phyloP scores from a whole-genome alignment of 53 echinoderm and acorn worm genomes.

The Glandiceps talaboti region DNA sequence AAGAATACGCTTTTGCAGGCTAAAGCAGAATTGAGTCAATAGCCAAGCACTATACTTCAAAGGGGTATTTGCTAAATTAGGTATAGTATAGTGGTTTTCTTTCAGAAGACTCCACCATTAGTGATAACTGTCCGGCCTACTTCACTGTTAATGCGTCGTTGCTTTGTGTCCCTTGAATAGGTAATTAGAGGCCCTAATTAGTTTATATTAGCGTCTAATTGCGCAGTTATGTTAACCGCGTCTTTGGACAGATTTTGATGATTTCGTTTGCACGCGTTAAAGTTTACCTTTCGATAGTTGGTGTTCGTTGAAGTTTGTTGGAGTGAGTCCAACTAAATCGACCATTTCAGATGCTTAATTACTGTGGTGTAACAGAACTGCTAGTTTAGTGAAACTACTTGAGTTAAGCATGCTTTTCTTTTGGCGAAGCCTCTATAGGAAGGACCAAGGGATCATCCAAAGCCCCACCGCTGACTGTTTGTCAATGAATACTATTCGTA shows the following conservation, averaged over 20 bases:
- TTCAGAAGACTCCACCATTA: background rate
- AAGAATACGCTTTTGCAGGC: background rate
- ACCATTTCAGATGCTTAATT: too few relatives aligned
- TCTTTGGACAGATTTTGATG: too few relatives aligned
- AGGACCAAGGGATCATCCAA: background rate
- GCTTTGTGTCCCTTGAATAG: background rate
- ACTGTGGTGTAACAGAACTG: too few relatives aligned
- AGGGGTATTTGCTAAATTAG: background rate
- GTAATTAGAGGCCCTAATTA: background rate
- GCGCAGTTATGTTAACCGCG: conserved; percentile 1
- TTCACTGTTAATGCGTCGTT: background rate
- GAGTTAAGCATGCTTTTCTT: background rate
- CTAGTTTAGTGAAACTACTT: background rate
- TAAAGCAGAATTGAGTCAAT: background rate
- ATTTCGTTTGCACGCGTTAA: too few relatives aligned
- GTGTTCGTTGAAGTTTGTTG: too few relatives aligned
- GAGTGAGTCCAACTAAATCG: too few relatives aligned
- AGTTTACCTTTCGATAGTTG: too few relatives aligned
- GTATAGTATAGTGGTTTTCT: background rate
- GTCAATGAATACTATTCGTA: background rate
- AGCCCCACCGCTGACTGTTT: background rate
- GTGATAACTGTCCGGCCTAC: background rate
- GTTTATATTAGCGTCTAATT: background rate
- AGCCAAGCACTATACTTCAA: background rate
- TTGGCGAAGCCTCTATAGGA: background rate